Conservation (phyloP, 2,797 vertebrate species). For the Chaunax sp. region DNA sequence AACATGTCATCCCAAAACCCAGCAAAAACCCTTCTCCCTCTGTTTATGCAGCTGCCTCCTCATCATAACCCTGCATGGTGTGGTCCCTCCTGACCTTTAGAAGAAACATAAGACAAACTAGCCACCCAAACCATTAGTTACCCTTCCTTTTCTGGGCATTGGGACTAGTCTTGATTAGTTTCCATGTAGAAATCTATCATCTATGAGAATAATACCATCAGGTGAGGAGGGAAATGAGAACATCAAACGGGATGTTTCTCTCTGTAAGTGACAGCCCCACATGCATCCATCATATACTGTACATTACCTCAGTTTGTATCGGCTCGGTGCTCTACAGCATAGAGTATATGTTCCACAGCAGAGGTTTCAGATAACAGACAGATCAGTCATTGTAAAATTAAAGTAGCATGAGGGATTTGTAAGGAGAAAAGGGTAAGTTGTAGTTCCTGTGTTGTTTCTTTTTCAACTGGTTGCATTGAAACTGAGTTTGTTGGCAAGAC, state of each 20-base stretch:
- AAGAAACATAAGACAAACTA: constrained; percentile 59
- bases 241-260: constrained; percentile 42
- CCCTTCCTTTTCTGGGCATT: constrained; percentile 56
- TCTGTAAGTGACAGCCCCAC: constrained; percentile 52
- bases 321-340: constrained; percentile 60
- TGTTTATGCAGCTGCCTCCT: constrained; percentile 44
- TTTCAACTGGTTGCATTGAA: constrained; percentile 42
- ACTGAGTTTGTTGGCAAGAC: constrained; percentile 38
- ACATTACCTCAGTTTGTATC: constrained; percentile 71
- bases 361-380: constrained; percentile 46
- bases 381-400: constrained; percentile 47
- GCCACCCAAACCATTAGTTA: constrained; percentile 39
- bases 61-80: constrained; percentile 72
- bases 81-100: constrained; percentile 61
- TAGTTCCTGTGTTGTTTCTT: constrained; percentile 44
- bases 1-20: constrained; percentile 43
- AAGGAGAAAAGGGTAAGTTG: constrained; percentile 42
- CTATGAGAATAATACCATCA: constrained; percentile 44
- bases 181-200: constrained; percentile 54
- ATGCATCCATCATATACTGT: constrained; percentile 51
- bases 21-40: constrained; percentile 31
- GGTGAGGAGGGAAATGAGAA: constrained; percentile 28
- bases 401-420: constrained; percentile 64
- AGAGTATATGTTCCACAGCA: constrained; percentile 51
- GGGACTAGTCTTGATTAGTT: constrained; percentile 60